Evolutionary conservation across 2,888 invertebrate species (phyloP).

Genomic region (Agrochola lota): DNA sequence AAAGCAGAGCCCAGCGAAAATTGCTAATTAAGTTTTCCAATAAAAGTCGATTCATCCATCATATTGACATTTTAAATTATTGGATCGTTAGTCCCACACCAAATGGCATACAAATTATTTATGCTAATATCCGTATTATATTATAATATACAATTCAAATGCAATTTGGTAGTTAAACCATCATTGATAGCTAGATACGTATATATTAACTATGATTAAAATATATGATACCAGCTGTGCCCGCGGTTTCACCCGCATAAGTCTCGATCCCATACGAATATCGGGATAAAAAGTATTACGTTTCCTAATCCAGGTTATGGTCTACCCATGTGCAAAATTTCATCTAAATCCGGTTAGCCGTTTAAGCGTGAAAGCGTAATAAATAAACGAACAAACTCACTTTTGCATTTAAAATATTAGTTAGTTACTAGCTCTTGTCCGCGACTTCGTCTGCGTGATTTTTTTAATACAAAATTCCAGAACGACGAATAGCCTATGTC

Average conservation of each 20-base stretch:
- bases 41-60: neutral
- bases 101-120: constrained; percentile 7
- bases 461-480: neutral
- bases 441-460: neutral
- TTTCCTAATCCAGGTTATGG: too few species aligned
- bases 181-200: neutral
- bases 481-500: neutral
- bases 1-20: too few species aligned
- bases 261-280: too few species aligned
- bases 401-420: too few species aligned
- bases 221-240: neutral
- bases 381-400: too few species aligned
- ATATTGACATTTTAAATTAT: neutral
- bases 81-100: neutral
- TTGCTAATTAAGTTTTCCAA: neutral
- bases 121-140: neutral
- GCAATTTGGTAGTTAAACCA: neutral
- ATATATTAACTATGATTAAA: neutral
- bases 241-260: too few species aligned
- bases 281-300: too few species aligned
- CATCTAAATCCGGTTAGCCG: too few species aligned
- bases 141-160: neutral
- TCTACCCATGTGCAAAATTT: too few species aligned
- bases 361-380: too few species aligned
- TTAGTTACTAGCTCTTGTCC: neutral